Conservation (phyloP, 2,113 vertebrate species). For the Entosphenus tridentatus region DNA sequence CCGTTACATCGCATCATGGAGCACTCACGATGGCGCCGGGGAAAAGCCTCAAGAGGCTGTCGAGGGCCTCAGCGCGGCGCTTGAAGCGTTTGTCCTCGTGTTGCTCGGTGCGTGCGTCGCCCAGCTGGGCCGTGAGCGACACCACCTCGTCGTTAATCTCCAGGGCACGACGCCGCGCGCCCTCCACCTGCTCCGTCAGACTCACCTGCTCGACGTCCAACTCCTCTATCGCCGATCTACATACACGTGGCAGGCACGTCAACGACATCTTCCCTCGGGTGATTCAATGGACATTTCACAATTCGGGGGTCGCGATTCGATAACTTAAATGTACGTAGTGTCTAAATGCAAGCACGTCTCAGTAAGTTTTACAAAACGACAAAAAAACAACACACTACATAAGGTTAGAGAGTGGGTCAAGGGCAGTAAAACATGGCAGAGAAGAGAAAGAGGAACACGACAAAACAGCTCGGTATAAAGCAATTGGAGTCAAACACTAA, state of each 20-base stretch:
- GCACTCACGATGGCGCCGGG: conserved; percentile 51
- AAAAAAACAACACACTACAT: no score
- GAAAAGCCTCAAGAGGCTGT: conserved; percentile 40
- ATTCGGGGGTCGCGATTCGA: no score
- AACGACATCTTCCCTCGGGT: no score
- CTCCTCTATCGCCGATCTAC: conserved; percentile 33
- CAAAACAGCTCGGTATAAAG: no score
- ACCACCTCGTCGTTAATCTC: conserved; percentile 43
- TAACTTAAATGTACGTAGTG: no score
- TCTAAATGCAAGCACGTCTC: no score
- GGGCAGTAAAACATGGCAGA: no score
- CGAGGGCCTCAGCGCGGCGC: conserved; percentile 42
- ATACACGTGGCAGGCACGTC: background rate
- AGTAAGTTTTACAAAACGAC: no score
- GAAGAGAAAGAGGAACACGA: no score
- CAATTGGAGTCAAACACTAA: no score
- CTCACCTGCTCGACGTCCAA: conserved; percentile 26
- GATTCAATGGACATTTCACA: no score
- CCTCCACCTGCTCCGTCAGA: conserved; percentile 29
- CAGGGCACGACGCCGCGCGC: conserved; percentile 19
- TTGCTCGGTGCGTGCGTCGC: conserved; percentile 42
- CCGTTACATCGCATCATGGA: background rate
- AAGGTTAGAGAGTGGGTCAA: no score
- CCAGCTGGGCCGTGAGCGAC: conserved; percentile 30
- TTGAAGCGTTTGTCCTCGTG: conserved; percentile 45